Evolutionary conservation across 2,113 vertebrate genomes (phyloP).

Genomic region (Dascyllus trimaculatus): DNA sequence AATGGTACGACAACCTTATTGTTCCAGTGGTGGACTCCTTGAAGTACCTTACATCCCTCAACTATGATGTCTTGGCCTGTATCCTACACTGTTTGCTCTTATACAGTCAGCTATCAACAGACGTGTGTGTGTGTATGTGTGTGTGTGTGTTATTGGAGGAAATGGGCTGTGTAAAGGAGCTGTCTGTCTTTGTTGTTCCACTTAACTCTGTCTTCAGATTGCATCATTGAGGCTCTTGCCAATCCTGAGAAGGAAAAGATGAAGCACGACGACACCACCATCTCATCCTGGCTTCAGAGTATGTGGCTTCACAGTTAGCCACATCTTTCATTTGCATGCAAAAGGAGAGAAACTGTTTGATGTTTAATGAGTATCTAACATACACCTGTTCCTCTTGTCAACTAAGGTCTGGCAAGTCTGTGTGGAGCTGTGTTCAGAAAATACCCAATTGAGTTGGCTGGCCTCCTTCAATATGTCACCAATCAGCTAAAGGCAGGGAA

Average conservation of each 20-base stretch:
- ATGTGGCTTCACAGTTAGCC: conserved; percentile 73
- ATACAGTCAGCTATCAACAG: neutral
- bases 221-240: conserved; percentile 98
- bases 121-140: neutral
- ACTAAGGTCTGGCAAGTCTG: conserved; percentile 93
- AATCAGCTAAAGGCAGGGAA: conserved; percentile 98
- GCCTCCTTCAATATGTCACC: conserved; percentile 97
- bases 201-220: conserved; percentile 91
- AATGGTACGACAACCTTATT: conserved; percentile 99
- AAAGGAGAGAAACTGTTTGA: conserved; percentile 36
- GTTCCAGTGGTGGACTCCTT: conserved; percentile 97
- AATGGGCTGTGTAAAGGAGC: neutral
- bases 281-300: conserved; percentile 99
- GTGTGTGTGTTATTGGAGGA: neutral
- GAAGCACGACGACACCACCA: conserved; percentile 99
- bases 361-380: conserved; percentile 37
- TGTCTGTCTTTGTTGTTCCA: conserved; percentile 26
- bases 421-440: conserved; percentile 98
- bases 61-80: conserved; percentile 99
- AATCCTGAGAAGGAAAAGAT: conserved; percentile 99
- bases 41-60: conserved; percentile 99
- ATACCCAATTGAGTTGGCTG: conserved; percentile 98
- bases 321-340: conserved; percentile 26
- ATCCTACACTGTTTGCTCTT: conserved; percentile 84
- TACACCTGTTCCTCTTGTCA: conserved; percentile 24